These are phyloP conservation scores for Tragelaphus strepsiceros DNA, from an alignment of 2,113 vertebrate species.

Conservation along the genomic window DNA sequence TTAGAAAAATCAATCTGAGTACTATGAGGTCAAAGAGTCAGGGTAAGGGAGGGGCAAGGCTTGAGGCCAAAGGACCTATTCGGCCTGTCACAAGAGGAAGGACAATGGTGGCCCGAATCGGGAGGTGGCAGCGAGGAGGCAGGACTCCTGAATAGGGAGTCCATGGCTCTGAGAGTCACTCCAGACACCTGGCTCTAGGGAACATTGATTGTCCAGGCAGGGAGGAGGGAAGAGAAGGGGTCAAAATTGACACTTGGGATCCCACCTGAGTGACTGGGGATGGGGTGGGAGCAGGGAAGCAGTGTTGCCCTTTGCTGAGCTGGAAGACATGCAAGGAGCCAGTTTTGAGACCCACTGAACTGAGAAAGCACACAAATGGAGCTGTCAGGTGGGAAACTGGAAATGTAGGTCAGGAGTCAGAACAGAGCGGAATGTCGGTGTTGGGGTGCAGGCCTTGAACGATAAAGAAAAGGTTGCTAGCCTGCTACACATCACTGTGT, in stretches of 20 bases:
- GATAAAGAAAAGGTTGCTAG: background rate
- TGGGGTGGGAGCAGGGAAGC: too few species aligned
- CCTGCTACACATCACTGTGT: background rate
- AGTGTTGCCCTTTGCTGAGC: background rate
- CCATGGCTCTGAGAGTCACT: background rate
- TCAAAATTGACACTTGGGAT: accelerated
- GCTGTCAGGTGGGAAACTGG: background rate
- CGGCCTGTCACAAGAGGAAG: background rate
- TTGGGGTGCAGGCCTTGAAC: background rate
- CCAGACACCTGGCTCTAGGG: too few species aligned
- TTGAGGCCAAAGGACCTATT: background rate
- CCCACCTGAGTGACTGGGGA: background rate
- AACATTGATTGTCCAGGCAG: too few species aligned
- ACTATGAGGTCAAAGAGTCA: background rate
- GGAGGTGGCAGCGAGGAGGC: background rate
- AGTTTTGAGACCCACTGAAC: background rate
- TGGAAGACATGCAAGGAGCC: background rate
- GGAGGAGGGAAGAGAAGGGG: background rate
- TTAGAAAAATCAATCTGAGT: background rate
- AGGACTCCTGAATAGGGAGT: background rate
- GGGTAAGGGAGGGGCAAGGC: background rate
- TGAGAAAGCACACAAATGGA: background rate
- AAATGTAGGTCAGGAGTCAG: too few species aligned
- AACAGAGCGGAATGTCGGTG: background rate
- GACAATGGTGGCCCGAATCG: background rate